These are phyloP conservation scores for Dasyprocta punctata DNA, from an alignment of 2,113 vertebrate species.

Conservation along the genomic window DNA sequence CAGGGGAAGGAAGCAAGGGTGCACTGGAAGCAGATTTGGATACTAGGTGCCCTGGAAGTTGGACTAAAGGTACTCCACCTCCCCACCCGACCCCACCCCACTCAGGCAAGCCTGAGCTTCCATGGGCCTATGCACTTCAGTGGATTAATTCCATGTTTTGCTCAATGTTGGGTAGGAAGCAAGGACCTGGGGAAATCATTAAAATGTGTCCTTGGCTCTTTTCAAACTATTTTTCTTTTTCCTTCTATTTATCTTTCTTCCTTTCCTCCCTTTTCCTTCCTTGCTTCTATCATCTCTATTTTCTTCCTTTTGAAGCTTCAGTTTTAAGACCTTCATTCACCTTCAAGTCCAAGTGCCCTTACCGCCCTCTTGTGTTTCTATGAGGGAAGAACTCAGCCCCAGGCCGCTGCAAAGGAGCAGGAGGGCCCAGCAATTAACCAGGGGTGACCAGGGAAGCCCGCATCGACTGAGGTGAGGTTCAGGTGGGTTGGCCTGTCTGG, in stretches of 20 bases:
- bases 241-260: not conserved
- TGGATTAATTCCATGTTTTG: not conserved
- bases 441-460: not conserved
- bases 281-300: not conserved
- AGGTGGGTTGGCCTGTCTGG: fast-evolving
- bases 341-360: not conserved
- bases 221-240: not conserved
- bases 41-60: no score
- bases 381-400: not conserved
- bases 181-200: not conserved
- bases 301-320: not conserved
- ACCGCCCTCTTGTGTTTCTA: constrained; percentile 65
- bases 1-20: fast-evolving
- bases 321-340: not conserved
- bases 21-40: not conserved
- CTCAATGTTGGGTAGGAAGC: not conserved
- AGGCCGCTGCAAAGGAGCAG: not conserved
- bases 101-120: not conserved
- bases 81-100: no score
- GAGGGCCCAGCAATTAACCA: not conserved
- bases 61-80: not conserved
- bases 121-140: not conserved
- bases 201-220: not conserved
- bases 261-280: not conserved
- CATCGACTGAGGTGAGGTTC: not conserved